phyloP scores from a whole-genome alignment of 2,888 invertebrate genomes.

The Synergus gifuensis region DNA sequence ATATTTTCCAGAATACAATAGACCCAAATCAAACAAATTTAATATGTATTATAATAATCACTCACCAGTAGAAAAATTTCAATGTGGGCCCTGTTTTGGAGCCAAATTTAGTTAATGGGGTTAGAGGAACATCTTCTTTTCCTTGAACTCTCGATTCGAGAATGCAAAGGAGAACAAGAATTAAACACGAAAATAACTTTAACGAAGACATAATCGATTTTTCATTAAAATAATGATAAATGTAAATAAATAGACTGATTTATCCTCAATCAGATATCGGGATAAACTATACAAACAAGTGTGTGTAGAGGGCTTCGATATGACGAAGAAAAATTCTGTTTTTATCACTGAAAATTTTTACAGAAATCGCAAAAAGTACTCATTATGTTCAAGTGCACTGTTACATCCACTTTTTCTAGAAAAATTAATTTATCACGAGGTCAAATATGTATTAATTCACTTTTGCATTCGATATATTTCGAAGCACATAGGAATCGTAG shows the following conservation, averaged over 20 bases:
- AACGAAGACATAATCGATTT: conserved; percentile 59
- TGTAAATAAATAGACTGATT: background rate
- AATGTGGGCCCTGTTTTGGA: conserved; percentile 86
- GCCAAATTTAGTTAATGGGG: conserved; percentile 86
- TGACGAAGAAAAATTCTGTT: background rate
- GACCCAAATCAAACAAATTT: background rate
- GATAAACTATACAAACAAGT: background rate
- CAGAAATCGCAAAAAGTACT: background rate
- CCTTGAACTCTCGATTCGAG: conserved; percentile 47
- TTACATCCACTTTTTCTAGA: background rate
- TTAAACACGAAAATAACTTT: conserved; percentile 65
- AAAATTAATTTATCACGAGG: background rate
- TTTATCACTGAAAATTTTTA: background rate
- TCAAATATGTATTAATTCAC: background rate
- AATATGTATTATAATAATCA: conserved; percentile 32
- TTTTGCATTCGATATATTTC: background rate
- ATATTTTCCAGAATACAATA: background rate
- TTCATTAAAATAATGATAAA: conserved; percentile 36
- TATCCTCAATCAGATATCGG: background rate
- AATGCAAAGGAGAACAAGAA: conserved; percentile 59
- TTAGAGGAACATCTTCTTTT: conserved; percentile 80
- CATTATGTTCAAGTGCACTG: background rate
- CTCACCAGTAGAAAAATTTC: conserved; percentile 93
- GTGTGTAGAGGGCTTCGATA: background rate
- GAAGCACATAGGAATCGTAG: background rate